Percentiles rank a stretch among this genome's conserved stretches.
Conservation (phyloP, 1,140 invertebrate species). For the Drosophila sucinea region DNA sequence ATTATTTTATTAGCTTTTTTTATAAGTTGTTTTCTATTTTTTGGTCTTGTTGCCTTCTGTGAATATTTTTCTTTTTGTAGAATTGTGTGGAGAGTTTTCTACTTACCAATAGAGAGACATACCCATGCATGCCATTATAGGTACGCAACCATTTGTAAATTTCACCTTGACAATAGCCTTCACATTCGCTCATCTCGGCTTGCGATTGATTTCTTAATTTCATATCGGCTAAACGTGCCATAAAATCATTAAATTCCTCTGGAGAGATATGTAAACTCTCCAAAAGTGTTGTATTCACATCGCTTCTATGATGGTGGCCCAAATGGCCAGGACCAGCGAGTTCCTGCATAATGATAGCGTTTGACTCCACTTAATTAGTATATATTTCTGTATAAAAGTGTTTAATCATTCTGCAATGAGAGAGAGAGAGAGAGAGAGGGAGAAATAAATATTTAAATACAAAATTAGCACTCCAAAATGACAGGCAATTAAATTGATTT, state of each 20-base stretch:
- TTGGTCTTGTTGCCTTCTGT: background rate
- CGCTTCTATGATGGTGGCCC: background rate
- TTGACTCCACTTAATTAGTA: background rate
- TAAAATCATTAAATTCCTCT: background rate
- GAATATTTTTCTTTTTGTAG: background rate
- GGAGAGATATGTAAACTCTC: conserved; percentile 5
- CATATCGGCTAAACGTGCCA: background rate
- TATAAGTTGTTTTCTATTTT: too few relatives aligned
- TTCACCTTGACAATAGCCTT: conserved; percentile 73
- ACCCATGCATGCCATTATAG: conserved; percentile 77
- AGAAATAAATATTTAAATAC: background rate
- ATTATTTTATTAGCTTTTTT: too few relatives aligned
- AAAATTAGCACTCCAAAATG: conserved; percentile 6
- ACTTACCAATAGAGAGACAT: conserved; percentile 80
- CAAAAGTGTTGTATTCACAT: background rate
- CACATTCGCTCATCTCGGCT: conserved; percentile 49
- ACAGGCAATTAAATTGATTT: conserved; percentile 13
- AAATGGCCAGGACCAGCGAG: background rate
- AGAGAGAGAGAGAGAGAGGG: background rate
- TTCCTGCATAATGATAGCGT: background rate
- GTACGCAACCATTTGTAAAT: conserved; percentile 65
- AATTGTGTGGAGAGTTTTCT: background rate
- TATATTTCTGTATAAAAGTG: background rate
- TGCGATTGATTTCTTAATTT: conserved; percentile 12
- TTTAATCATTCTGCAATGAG: background rate